Conservation (phyloP, 2,888 invertebrate genomes). For the Andrena fulva region DNA sequence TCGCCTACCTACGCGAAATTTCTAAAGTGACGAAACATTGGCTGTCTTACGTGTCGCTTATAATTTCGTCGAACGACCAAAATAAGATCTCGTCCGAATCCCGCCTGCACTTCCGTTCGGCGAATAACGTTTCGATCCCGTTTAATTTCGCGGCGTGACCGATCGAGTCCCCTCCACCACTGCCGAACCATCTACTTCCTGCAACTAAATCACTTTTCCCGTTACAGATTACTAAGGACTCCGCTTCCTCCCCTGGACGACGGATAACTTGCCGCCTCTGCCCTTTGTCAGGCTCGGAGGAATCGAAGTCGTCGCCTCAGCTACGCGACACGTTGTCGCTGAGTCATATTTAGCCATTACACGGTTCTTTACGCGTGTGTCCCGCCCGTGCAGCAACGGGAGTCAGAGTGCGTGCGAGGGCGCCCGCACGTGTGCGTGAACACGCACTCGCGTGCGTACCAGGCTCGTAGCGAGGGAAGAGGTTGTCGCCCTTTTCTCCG, state of each 20-base stretch:
- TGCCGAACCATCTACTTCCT: too few species aligned
- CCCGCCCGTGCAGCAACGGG: slow-evolving; percentile 27
- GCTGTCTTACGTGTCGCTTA: not conserved
- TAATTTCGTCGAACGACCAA: not conserved
- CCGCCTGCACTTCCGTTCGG: too few species aligned
- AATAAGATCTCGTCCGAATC: too few species aligned
- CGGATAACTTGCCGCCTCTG: not conserved
- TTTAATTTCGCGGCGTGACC: not conserved
- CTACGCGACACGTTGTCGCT: slow-evolving; percentile 39
- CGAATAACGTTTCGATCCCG: too few species aligned
- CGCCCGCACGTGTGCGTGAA: slow-evolving; percentile 27
- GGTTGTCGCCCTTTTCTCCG: slow-evolving; percentile 49
- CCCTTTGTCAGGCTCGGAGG: slow-evolving; percentile 34
- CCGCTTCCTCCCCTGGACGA: not conserved
- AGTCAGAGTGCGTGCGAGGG: slow-evolving; percentile 1
- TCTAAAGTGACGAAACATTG: slow-evolving; percentile 28
- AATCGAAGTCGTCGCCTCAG: slow-evolving; percentile 50
- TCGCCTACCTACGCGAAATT: slow-evolving; percentile 50
- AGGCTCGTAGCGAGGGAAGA: slow-evolving; percentile 41
- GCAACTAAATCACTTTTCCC: not conserved
- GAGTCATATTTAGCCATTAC: slow-evolving; percentile 69
- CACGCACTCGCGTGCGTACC: slow-evolving; percentile 41
- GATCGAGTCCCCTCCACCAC: not conserved
- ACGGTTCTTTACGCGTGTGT: slow-evolving; percentile 52
- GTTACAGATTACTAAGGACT: not conserved